Evolutionary conservation across 2,113 vertebrate species (phyloP).

Genomic region (Notothenia coriiceps): DNA sequence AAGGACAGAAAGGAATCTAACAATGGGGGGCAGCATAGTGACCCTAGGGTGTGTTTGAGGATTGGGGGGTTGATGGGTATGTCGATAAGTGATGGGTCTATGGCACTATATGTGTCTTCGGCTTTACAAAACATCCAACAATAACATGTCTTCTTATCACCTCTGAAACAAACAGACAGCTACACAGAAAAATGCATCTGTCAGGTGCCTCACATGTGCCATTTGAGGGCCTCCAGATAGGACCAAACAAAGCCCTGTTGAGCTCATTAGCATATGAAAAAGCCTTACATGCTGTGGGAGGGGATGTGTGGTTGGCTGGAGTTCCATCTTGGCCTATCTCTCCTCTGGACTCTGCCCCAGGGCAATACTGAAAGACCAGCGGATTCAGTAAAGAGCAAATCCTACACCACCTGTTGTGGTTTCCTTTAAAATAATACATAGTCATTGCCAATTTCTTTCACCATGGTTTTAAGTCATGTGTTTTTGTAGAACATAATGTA

Average conservation of each 20-base stretch:
- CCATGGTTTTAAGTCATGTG: not conserved
- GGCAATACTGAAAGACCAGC: constrained; percentile 14
- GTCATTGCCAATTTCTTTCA: not conserved
- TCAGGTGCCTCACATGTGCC: constrained; percentile 63
- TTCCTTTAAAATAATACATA: not conserved
- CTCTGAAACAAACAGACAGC: constrained; percentile 48
- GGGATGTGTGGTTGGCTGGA: constrained; percentile 60
- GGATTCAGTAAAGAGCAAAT: constrained; percentile 13
- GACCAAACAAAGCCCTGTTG: constrained; percentile 66
- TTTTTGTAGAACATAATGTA: constrained; percentile 10
- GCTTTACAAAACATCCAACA: constrained; percentile 29
- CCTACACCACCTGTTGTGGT: not conserved
- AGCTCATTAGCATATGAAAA: constrained; percentile 79
- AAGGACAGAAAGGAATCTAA: constrained; percentile 49
- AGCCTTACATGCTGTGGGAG: constrained; percentile 59
- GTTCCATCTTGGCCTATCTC: constrained; percentile 21
- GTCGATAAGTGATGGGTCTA: constrained; percentile 13
- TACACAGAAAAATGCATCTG: constrained; percentile 47
- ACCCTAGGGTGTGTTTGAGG: not conserved
- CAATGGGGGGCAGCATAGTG: constrained; percentile 36
- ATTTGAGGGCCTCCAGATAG: constrained; percentile 67
- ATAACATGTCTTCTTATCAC: constrained; percentile 68
- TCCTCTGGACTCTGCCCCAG: constrained; percentile 36
- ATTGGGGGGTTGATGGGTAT: not conserved
- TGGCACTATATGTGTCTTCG: not conserved